Percentiles rank a stretch among this genome's conserved stretches.
phyloP scores from a whole-genome alignment of 2,797 vertebrate genomes.

The Sebastes kiyomatsui region DNA sequence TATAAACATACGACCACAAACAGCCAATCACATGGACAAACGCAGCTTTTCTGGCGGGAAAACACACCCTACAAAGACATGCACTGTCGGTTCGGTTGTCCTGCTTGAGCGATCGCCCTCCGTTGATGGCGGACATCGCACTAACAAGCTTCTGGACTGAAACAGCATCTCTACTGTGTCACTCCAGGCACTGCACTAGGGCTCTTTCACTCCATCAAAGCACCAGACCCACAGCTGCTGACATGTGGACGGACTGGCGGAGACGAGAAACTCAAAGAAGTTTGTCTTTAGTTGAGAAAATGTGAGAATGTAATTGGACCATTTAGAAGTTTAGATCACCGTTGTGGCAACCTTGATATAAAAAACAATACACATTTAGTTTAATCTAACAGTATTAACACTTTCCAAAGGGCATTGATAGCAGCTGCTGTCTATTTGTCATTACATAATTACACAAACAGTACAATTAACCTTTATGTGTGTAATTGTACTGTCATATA shows the following conservation, averaged over 20 bases:
- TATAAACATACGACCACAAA: not conserved
- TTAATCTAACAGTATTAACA: not conserved
- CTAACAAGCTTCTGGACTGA: slow-evolving; percentile 49
- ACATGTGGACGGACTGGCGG: slow-evolving; percentile 1
- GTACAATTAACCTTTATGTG: not conserved
- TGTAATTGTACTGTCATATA: not conserved
- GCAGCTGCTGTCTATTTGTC: not conserved
- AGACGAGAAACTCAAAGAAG: not conserved
- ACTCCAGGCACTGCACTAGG: not conserved
- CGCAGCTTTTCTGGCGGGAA: not conserved
- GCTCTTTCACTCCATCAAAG: not conserved
- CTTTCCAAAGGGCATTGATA: not conserved
- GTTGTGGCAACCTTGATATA: not conserved
- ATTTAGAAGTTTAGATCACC: not conserved
- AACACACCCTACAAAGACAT: not conserved
- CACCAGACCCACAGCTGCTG: not conserved
- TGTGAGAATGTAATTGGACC: not conserved
- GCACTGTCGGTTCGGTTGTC: slow-evolving; percentile 31
- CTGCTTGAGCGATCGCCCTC: slow-evolving; percentile 15
- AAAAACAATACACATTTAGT: not conserved
- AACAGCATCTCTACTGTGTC: not conserved
- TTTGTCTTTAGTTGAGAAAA: not conserved
- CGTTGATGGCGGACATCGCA: slow-evolving; percentile 29
- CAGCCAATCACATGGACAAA: not conserved
- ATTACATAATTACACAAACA: not conserved